Base-by-base conservation (phyloP, 2,113 vertebrate genomes). In the Sinocyclocheilus anshuiensis region DNA sequence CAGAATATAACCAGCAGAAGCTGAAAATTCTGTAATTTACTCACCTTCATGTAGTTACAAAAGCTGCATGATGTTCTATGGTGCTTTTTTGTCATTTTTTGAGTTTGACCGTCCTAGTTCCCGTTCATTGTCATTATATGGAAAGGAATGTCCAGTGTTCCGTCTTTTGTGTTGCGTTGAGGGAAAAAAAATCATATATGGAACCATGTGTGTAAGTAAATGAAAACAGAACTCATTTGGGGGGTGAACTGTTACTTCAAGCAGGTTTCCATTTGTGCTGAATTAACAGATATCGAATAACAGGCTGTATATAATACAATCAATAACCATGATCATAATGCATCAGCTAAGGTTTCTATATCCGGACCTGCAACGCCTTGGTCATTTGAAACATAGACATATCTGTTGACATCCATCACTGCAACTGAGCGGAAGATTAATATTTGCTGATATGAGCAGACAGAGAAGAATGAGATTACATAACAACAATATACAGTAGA, bases 201-300 rank as follows among this genome's bases (percentile, higher is more conserved):
- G 1, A 63, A 63, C 7, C 9, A 61, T 1, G 22, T n/a, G 9
- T n/a, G 7, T 2, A 24, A 6, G n/a, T 29, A 29, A 11, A 26
- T 65, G 1, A 26, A 29, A 15, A 65, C 24, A 29, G 4, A 29
- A 7, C 24, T 33, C 1, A 67, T 67, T 67, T 67, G 16, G 65
- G 65, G 24, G 39, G 9, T 57, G 26, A 78, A 57, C 77, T 79
- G 33, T 61, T 11, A 12, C 55, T 80, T 80, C 22, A 76, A 77
- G 39, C 39, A 20, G 1, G 24, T 36, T 36, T 57, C n/a, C 86
- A 87, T 88, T 76, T 78, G 79, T 26, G 84, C 81, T 48, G 83
- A 91, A 91, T 88, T 86, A 4, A 20, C 50, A 29, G 86, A 92
- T 89, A 92, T 92, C 89, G 85, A 89, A 90, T 92, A 84, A 89